Evolutionary conservation across 2,888 invertebrate species (phyloP).

Genomic region (Itoplectis maculator): DNA sequence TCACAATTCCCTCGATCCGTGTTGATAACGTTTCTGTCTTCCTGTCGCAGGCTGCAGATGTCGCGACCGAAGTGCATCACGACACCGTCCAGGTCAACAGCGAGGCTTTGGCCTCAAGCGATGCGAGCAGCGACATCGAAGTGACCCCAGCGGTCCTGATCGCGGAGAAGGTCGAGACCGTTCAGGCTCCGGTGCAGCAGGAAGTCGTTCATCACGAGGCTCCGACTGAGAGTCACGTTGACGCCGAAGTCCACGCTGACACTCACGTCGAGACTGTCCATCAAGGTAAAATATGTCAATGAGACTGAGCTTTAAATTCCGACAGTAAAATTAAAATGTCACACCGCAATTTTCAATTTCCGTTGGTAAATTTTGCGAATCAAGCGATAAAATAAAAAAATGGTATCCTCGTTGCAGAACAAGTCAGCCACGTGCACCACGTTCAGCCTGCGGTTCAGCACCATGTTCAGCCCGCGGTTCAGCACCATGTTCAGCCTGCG

Average conservation of each 20-base stretch:
- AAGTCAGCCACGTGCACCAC: not conserved
- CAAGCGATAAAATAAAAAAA: not conserved
- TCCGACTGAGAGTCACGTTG: slow-evolving; percentile 35
- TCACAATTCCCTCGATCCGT: not conserved
- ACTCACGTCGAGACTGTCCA: slow-evolving; percentile 1
- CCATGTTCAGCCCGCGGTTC: no score
- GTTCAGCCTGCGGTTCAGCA: no score
- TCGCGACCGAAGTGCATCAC: not conserved
- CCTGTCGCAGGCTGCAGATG: not conserved
- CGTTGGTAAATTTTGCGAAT: no score
- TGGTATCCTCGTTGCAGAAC: not conserved
- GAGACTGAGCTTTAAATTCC: not conserved
- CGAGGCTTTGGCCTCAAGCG: not conserved
- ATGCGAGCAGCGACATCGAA: not conserved
- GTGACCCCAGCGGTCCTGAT: not conserved
- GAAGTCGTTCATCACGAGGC: slow-evolving; percentile 32
- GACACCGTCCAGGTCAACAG: not conserved
- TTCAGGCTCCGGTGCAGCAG: slow-evolving; percentile 26
- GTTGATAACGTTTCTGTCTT: not conserved
- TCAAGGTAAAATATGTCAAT: slow-evolving; percentile 39
- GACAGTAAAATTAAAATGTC: not conserved
- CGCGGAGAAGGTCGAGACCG: not conserved
- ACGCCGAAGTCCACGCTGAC: slow-evolving; percentile 2
- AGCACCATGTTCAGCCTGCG: no score
- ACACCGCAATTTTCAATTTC: no score